These are phyloP conservation scores for Atrichornis clamosus DNA, from an alignment of 2,113 vertebrate genomes.

Conservation along the genomic window DNA sequence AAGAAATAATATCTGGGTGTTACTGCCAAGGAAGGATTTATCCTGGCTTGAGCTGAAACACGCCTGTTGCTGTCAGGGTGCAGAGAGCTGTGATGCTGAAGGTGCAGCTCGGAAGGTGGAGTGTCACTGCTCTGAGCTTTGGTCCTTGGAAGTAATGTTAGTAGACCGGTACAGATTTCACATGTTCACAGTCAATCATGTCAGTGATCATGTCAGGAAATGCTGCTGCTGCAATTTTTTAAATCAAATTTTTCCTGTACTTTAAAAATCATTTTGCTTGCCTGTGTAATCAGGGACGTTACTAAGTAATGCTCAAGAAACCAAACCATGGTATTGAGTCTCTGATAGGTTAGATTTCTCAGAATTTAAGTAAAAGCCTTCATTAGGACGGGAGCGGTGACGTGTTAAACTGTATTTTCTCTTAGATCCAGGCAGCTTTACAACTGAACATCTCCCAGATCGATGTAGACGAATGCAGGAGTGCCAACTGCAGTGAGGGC, in stretches of 20 bases:
- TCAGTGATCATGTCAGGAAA: background rate
- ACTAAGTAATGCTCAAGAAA: background rate
- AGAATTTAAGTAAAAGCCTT: background rate
- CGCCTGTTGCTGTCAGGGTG: background rate
- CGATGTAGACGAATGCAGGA: conserved; percentile 79
- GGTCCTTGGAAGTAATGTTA: background rate
- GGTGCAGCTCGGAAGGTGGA: background rate
- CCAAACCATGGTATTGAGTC: background rate
- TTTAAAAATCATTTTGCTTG: background rate
- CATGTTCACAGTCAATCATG: background rate
- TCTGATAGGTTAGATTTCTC: background rate
- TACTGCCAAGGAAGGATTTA: background rate
- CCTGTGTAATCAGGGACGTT: background rate
- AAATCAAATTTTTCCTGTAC: background rate
- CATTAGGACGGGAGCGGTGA: background rate
- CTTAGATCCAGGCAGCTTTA: conserved; percentile 82
- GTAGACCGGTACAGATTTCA: background rate
- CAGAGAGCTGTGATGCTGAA: background rate
- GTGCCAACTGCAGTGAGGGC: conserved; percentile 67
- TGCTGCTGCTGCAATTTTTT: background rate
- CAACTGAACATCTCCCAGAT: conserved; percentile 78
- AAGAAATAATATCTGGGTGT: background rate
- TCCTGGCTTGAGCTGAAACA: background rate
- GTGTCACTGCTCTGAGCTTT: background rate
- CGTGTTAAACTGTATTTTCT: background rate